Evolutionary conservation across 2,888 invertebrate genomes (phyloP).

Genomic region (Schizotus pectinicornis): DNA sequence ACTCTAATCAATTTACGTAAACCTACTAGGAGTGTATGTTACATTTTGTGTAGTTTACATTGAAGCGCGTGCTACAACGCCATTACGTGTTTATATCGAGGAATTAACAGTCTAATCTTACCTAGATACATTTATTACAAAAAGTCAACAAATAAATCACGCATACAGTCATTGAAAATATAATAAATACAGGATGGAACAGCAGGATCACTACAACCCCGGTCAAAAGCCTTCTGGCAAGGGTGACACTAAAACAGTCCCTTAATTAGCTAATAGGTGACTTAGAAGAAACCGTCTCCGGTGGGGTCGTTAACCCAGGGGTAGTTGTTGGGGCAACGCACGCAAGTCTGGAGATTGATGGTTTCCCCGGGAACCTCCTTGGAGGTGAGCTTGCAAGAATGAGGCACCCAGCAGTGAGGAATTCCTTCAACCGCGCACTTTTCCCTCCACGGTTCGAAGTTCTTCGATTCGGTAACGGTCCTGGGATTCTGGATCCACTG

Average conservation of each 20-base stretch:
- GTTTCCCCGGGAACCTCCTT: conserved; percentile 95
- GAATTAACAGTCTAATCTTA: conserved; percentile 51
- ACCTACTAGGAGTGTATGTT: conserved; percentile 47
- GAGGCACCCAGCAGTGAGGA: conserved; percentile 87
- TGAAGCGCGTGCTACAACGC: conserved; percentile 28
- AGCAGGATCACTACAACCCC: conserved; percentile 49
- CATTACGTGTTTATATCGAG: conserved; percentile 28
- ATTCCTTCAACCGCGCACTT: conserved; percentile 87
- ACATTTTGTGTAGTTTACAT: conserved; percentile 46
- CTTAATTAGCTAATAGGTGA: conserved; percentile 40
- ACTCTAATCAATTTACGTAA: conserved; percentile 38
- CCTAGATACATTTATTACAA: conserved; percentile 47
- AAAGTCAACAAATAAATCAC: conserved; percentile 55
- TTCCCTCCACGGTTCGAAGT: conserved; percentile 94
- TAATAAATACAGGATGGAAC: conserved; percentile 54
- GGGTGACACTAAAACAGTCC: conserved; percentile 40
- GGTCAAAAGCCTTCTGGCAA: conserved; percentile 34
- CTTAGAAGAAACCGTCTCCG: conserved; percentile 88
- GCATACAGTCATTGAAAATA: conserved; percentile 51
- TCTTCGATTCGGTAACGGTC: conserved; percentile 83
- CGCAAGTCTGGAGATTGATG: conserved; percentile 90
- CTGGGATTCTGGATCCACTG: conserved; percentile 95
- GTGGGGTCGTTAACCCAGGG: conserved; percentile 94
- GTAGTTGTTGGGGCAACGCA: conserved; percentile 92
- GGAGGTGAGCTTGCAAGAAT: conserved; percentile 88